phyloP scores from a whole-genome alignment of 2,113 vertebrate genomes.

The Scomber scombrus region DNA sequence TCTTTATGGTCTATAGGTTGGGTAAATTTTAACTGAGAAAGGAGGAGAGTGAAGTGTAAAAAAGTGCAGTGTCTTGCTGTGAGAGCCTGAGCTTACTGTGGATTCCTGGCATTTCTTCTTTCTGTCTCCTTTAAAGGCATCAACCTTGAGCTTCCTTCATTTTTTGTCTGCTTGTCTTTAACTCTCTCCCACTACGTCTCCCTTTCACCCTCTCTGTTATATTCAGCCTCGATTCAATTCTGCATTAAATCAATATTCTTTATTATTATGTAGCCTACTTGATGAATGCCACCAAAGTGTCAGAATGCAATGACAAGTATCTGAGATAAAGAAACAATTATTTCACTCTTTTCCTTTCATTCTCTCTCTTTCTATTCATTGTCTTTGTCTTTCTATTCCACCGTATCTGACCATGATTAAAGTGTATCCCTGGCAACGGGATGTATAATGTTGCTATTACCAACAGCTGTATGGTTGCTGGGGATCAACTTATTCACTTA shows the following conservation, averaged over 20 bases:
- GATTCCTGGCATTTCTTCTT: background rate
- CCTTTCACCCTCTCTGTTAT: conserved; percentile 1
- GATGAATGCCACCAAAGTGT: conserved; percentile 18
- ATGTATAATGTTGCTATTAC: background rate
- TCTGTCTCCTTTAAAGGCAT: conserved; percentile 23
- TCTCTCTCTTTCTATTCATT: background rate
- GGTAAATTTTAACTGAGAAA: background rate
- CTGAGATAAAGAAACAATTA: background rate
- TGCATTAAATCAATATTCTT: conserved; percentile 34
- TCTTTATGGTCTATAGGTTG: background rate
- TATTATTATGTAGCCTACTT: conserved; percentile 7
- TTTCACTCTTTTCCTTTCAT: background rate
- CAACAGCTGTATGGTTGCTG: conserved; percentile 2
- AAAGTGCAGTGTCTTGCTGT: background rate
- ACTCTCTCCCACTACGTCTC: background rate
- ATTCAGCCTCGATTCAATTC: conserved; percentile 12
- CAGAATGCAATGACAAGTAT: conserved; percentile 14
- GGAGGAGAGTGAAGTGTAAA: background rate
- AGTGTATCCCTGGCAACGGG: conserved; percentile 44
- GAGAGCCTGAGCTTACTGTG: background rate
- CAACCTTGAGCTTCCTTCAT: conserved; percentile 19
- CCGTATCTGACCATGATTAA: background rate
- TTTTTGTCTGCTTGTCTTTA: background rate
- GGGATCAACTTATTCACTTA: background rate
- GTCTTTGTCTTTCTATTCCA: background rate